These are phyloP conservation scores for Chrysogorgia sp. DNA, from an alignment of 92 coral and sea anemone species.

Conservation along the genomic window DNA sequence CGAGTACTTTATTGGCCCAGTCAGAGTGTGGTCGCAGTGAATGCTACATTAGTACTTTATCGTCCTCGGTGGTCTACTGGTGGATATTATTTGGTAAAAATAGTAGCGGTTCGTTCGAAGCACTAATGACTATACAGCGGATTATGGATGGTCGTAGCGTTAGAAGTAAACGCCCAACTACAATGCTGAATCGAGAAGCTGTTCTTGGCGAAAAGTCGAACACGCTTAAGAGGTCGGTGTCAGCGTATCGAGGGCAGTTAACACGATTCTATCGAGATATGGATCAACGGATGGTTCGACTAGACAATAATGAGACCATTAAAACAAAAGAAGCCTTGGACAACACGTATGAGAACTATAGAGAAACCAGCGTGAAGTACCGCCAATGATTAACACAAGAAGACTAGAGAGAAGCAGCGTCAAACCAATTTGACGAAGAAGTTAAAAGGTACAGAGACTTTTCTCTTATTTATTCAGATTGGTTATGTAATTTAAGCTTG, in stretches of 20 bases:
- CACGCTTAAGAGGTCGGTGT: background rate
- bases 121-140: background rate
- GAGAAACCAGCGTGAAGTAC: background rate
- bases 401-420: background rate
- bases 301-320: background rate
- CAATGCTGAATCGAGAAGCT: background rate
- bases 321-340: too few relatives aligned
- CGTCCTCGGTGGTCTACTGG: background rate
- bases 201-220: background rate
- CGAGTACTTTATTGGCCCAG: background rate
- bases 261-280: background rate
- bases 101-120: background rate
- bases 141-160: background rate
- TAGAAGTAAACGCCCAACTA: background rate
- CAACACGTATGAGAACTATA: conserved; percentile 5
- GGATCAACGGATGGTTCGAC: background rate
- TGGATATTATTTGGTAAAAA: too few relatives aligned
- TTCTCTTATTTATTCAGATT: conserved; percentile 1
- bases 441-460: background rate
- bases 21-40: background rate
- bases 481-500: conserved; percentile 2
- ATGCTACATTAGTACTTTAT: background rate
- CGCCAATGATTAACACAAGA: background rate
- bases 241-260: background rate
- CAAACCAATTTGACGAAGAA: background rate